Evolutionary conservation across 2,113 vertebrate genomes (phyloP), one percentile per base, ranked within the genome.

Genomic region (Mohoua ochrocephala): DNA sequence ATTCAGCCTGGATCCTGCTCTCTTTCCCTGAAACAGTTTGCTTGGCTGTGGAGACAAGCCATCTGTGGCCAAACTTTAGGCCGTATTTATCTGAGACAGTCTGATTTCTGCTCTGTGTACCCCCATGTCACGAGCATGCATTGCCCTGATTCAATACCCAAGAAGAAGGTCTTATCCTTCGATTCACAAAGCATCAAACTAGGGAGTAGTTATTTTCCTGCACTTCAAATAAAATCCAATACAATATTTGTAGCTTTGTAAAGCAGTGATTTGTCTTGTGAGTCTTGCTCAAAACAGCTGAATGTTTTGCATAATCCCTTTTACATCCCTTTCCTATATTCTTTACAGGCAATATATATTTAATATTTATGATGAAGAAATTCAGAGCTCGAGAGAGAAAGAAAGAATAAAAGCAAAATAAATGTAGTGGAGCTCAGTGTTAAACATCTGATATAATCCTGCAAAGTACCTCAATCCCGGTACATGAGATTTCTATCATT

Each of bases 111-210:
- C 39, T 82, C 44, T 50, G 7, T 23, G 27, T 33, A 39, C 2
- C 7, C 9, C 7, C 5, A 47, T 0, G 1, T 16, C 23, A n/a
- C 0, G 0, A 68, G 6, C 21, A 30, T 6, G 6, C 11, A 19
- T 19, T 45, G 21, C 39, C 19, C 13, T 73, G 24, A 41, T 16
- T 69, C 3, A 1, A 6, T 33, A 57, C 5, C 10, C 33, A 24
- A 47, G 31, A 56, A 74, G 18, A 47, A 44, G 4, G 13, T 42
- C 35, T 80, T 53, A 31, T 26, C 44, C 33, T 76, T 69, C 18
- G 22, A 23, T 47, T 63, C 68, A 63, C 30, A 84, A 70, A 65
- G 10, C 15, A 37, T 35, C 30, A 50, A 53, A 67, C 1, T 7
- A 44, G 12, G 15, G 10, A 65, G 56, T 4, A 63, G 13, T 7